Percentiles rank a stretch among this genome's conserved stretches.
phyloP scores from a whole-genome alignment of 2,797 vertebrate species.

The Mus minutoides region DNA sequence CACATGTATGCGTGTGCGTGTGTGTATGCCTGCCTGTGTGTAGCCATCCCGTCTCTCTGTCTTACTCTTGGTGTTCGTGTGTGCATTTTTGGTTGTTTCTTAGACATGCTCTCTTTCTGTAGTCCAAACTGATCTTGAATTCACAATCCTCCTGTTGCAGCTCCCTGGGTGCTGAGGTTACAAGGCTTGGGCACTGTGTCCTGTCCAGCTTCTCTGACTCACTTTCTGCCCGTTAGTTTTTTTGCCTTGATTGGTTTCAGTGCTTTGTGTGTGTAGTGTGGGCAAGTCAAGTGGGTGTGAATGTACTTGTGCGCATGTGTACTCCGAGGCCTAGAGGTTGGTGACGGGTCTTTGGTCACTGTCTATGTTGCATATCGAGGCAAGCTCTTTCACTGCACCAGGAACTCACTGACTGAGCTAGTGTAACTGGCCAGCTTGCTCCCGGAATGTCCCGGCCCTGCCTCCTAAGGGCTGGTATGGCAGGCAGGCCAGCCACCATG shows the following conservation, averaged over 20 bases:
- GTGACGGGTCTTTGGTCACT: not conserved
- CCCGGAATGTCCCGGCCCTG: not conserved
- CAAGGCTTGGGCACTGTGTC: not conserved
- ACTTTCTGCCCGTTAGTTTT: not conserved
- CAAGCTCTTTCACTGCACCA: not conserved
- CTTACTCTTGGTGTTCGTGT: not conserved
- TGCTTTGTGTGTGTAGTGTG: not conserved
- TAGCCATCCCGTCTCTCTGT: not conserved
- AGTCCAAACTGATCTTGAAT: not conserved
- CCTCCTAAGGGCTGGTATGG: not conserved
- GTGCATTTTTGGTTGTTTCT: not conserved
- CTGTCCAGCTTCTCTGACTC: not conserved
- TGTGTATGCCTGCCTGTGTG: rapidly evolving
- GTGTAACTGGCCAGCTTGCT: not conserved
- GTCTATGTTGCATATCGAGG: not conserved
- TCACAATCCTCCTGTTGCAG: not conserved
- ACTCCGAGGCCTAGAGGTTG: not conserved
- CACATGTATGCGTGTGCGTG: not conserved
- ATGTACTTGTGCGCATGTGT: not conserved
- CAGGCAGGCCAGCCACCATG: not conserved
- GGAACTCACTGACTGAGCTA: not conserved
- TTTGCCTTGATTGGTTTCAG: not conserved
- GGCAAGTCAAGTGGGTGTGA: not conserved
- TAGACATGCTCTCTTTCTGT: not conserved
- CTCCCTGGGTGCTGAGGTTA: not conserved